Conservation (phyloP, 1,140 invertebrate species). For the Thaumetopoea pityocampa region DNA sequence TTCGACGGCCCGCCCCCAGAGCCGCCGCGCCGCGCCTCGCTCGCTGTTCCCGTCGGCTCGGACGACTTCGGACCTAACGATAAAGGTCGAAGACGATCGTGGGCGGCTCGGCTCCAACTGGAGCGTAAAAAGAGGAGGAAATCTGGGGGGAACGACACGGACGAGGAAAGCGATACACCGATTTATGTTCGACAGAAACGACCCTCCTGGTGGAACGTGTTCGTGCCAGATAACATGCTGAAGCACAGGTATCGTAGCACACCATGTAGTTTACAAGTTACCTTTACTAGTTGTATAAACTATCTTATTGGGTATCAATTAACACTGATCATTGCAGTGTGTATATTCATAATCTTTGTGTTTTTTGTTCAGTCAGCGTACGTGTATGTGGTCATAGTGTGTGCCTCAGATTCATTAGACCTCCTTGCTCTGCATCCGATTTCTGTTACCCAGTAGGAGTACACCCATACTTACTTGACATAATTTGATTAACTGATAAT, state of each 20-base stretch:
- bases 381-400: too few species aligned
- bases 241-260: conserved; percentile 76
- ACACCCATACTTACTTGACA: too few species aligned
- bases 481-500: too few species aligned
- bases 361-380: too few species aligned
- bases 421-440: too few species aligned
- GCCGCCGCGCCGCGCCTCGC: conserved; percentile 81
- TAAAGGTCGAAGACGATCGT: conserved; percentile 79
- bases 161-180: conserved; percentile 74
- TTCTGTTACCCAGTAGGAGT: too few species aligned
- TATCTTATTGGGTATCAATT: conserved; percentile 3
- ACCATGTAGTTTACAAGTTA: not conserved
- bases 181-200: conserved; percentile 81
- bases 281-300: conserved; percentile 1
- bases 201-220: conserved; percentile 91
- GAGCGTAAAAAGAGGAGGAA: conserved; percentile 69
- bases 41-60: conserved; percentile 79
- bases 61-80: conserved; percentile 75
- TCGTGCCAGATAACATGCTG: conserved; percentile 83
- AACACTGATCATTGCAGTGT: not conserved
- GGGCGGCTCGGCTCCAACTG: conserved; percentile 67
- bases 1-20: conserved; percentile 73
- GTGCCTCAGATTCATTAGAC: too few species aligned
- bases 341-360: too few species aligned
- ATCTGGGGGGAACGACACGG: conserved; percentile 68